phyloP scores from a whole-genome alignment of 2,113 vertebrate genomes.

The Bucco capensis region DNA sequence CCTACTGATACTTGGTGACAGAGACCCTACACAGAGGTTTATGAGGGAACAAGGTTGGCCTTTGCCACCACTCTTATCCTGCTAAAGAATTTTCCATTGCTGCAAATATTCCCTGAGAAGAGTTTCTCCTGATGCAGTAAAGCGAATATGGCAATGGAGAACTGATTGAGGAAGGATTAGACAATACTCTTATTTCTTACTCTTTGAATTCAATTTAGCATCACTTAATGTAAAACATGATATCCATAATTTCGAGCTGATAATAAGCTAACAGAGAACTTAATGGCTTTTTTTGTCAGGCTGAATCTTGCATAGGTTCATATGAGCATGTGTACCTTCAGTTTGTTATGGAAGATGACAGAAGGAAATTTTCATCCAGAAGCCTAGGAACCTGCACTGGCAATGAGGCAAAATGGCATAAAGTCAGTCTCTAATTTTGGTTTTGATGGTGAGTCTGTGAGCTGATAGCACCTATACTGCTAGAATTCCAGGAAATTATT shows the following conservation, averaged over 20 bases:
- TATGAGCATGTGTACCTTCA: neutral
- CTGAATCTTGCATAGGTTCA: neutral
- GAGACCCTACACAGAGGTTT: neutral
- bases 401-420: neutral
- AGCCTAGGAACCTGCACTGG: neutral
- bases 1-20: neutral
- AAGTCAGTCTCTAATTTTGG: neutral
- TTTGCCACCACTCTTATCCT: neutral
- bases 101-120: neutral
- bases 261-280: neutral
- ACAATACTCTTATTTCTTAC: neutral
- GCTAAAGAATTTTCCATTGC: neutral
- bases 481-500: constrained; percentile 30
- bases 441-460: neutral
- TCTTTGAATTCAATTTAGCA: neutral
- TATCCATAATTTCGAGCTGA: neutral
- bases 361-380: neutral
- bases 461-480: too few species aligned
- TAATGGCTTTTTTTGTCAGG: neutral
- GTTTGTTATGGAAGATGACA: neutral
- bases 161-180: neutral
- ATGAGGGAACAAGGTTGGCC: neutral
- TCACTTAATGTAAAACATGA: neutral
- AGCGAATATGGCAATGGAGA: neutral
- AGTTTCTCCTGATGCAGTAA: neutral